Evolutionary conservation across 2,888 invertebrate species (phyloP).

Genomic region (Acanthopleura granulata): DNA sequence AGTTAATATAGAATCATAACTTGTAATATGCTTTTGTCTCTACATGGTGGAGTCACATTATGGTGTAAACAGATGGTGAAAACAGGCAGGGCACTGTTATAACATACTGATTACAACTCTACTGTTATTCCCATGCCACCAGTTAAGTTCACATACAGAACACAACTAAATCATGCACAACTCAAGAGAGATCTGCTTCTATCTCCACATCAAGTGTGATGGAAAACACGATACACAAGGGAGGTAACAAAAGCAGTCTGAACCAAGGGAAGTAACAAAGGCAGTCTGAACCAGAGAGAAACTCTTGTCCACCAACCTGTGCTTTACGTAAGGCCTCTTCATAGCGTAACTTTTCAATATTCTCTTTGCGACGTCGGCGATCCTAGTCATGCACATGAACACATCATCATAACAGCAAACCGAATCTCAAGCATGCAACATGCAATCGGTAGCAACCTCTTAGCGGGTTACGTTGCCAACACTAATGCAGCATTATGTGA

Average conservation of each 20-base stretch:
- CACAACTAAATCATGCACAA: background rate
- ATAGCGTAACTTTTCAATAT: conserved; percentile 84
- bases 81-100: too few relatives aligned
- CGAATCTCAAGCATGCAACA: too few relatives aligned
- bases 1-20: too few relatives aligned
- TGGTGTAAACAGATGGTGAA: too few relatives aligned
- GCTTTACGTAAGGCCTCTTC: conserved; percentile 88
- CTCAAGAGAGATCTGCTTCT: background rate
- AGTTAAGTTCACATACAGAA: too few relatives aligned
- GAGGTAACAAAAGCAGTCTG: background rate
- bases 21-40: too few relatives aligned
- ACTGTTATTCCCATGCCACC: too few relatives aligned
- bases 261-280: background rate
- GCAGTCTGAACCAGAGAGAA: conserved; percentile 6
- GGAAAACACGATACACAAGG: too few relatives aligned
- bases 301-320: conserved; percentile 76
- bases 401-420: background rate
- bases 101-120: too few relatives aligned
- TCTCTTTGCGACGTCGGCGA: conserved; percentile 73
- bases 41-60: too few relatives aligned
- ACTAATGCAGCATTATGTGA: background rate
- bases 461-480: background rate
- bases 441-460: too few relatives aligned
- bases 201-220: too few relatives aligned
- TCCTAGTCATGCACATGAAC: conserved; percentile 33